Base-by-base conservation (phyloP, 2,888 invertebrate species). In the Morpho helenor region DNA sequence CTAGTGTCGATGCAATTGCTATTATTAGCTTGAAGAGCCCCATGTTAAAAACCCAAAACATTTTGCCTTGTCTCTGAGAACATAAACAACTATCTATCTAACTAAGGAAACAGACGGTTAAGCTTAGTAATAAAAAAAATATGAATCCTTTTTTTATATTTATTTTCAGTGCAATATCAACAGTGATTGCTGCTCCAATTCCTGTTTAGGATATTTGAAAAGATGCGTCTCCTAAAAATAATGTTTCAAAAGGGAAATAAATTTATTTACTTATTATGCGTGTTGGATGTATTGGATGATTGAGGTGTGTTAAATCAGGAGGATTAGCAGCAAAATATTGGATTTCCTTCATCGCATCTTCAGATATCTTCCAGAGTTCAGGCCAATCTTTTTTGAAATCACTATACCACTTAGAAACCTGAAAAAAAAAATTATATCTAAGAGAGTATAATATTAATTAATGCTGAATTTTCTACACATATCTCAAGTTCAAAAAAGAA, bases 281-380 rank as follows among this genome's bases (percentile, higher is more conserved):
- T 39, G 92, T 86, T 2, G 95, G 95, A 82, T 96, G 95, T 64
- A 95, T 92, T 5, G 96, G 95, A 78, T 96, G 95, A 53, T 92
- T 89, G 82, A 96, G 89, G 62, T 93, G 90, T 7, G 93, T 92
- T 42, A 95, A 73, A 79, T 96, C 94, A 2, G 96, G 96, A 1
- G 94, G 95, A 83, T 95, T 95, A 51, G 92, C 93, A 47, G 93
- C 93, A 67, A 95, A 95, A 51, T 92, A 86, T 50, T 82, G 88
- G 54, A 96, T 92, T 77, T 95, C 94, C 62, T 92, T 92, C 93
- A 96, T 93, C 23, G 94, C 95, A 9, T 75, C 90, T 59, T 91
- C 93, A 0, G 93, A 94, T 55, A 95, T 93, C 63, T 91, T 85
- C 96, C 96, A 96, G 47, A 96, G 76, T 6, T 93, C 92, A 0